A percentile compares a stretch with the other conserved stretches of the same genome.
Conservation (phyloP, 2,888 invertebrate genomes). For the Agrypnus murinus region DNA sequence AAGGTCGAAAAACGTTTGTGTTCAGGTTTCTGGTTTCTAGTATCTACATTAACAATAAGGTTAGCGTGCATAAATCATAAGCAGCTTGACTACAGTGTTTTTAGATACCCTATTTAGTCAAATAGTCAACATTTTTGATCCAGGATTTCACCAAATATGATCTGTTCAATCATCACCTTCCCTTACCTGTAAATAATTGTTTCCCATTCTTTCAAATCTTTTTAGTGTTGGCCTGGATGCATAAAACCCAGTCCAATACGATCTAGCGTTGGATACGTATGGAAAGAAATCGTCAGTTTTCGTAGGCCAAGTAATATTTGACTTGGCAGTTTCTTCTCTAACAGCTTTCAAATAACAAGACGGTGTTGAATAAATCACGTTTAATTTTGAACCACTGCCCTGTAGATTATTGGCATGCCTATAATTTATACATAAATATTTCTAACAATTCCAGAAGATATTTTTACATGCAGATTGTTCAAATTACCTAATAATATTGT, state of each 20-base stretch:
- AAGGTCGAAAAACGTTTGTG: no score
- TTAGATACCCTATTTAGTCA: no score
- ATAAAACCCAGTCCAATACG: slow-evolving; percentile 85
- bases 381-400: slow-evolving; percentile 71
- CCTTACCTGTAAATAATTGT: slow-evolving; percentile 74
- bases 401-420: slow-evolving; percentile 29
- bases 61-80: no score
- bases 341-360: slow-evolving; percentile 86
- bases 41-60: no score
- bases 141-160: no score
- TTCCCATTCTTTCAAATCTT: slow-evolving; percentile 71
- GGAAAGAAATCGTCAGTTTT: slow-evolving; percentile 80
- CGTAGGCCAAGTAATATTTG: slow-evolving; percentile 60
- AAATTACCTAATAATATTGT: slow-evolving; percentile 71
- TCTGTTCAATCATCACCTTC: no score
- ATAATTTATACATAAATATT: neutral
- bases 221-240: slow-evolving; percentile 76
- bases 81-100: no score
- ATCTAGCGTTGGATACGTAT: slow-evolving; percentile 77
- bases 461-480: no score
- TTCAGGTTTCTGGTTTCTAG: no score
- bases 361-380: slow-evolving; percentile 87
- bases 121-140: no score
- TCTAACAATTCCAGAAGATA: no score
- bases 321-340: slow-evolving; percentile 68